phyloP scores from a whole-genome alignment of 2,113 vertebrate species.

The Camelus bactrianus region DNA sequence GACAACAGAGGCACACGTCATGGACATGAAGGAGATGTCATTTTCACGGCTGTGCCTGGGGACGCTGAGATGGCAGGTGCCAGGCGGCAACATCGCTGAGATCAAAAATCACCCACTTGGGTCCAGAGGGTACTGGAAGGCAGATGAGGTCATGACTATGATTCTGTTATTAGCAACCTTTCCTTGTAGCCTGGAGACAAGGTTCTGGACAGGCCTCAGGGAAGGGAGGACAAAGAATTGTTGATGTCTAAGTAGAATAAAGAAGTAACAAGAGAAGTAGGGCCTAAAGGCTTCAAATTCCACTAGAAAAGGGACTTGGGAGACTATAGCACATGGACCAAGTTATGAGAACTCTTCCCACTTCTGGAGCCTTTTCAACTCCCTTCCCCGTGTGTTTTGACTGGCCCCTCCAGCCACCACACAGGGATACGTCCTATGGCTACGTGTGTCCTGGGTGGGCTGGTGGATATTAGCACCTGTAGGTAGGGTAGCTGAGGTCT shows the following conservation, averaged over 20 bases:
- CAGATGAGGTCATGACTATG: fast-evolving
- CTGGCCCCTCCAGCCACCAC: too few species aligned
- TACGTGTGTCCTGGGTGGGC: background rate
- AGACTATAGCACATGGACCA: background rate
- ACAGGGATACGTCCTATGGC: background rate
- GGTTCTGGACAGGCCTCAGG: background rate
- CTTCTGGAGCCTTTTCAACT: background rate
- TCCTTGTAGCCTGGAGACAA: background rate
- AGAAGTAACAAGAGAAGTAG: background rate
- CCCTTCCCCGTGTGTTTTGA: background rate
- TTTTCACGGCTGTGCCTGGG: background rate
- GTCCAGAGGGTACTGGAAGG: fast-evolving
- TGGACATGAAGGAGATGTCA: too few species aligned
- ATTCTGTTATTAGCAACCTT: background rate
- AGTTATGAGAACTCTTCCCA: too few species aligned
- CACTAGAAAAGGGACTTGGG: background rate
- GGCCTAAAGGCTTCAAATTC: background rate
- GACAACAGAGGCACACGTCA: background rate
- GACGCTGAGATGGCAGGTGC: too few species aligned
- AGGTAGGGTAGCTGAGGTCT: too few species aligned
- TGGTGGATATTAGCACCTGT: background rate
- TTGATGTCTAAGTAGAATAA: background rate
- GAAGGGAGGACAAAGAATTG: too few species aligned
- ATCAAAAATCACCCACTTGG: background rate
- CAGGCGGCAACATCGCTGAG: background rate